Conservation (phyloP, 2,888 invertebrate genomes). For the Furcula furcula region DNA sequence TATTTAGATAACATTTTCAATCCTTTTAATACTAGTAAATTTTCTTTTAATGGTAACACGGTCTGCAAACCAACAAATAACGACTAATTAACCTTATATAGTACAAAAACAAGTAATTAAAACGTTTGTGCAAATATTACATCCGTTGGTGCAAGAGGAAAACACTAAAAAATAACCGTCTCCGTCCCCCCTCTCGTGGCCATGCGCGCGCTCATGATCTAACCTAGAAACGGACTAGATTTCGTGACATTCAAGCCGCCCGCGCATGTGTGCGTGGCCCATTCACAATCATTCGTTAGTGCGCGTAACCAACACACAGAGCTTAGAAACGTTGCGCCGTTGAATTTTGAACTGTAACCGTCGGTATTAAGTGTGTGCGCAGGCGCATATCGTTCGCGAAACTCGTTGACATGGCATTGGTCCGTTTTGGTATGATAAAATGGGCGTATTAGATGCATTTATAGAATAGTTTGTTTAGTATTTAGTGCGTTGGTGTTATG, state of each 20-base stretch:
- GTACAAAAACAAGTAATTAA: neutral
- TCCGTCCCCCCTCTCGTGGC: conserved; percentile 33
- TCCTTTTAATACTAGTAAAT: too few species aligned
- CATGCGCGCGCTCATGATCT: conserved; percentile 67
- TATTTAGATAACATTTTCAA: too few species aligned
- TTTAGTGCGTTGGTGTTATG: conserved; percentile 16
- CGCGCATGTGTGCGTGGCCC: conserved; percentile 49
- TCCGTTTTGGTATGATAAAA: conserved; percentile 71
- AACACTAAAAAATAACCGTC: conserved; percentile 19
- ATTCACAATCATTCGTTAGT: conserved; percentile 44
- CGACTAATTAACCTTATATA: neutral
- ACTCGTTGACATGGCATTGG: conserved; percentile 70
- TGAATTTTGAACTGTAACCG: conserved; percentile 26
- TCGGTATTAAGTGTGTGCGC: conserved; percentile 18
- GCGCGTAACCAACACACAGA: conserved; percentile 40
- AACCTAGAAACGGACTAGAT: conserved; percentile 78
- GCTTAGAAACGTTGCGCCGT: conserved; percentile 12
- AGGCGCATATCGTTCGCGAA: conserved; percentile 41
- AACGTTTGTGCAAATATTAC: neutral
- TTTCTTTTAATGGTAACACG: too few species aligned
- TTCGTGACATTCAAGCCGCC: conserved; percentile 70
- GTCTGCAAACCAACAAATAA: too few species aligned
- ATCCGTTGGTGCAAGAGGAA: conserved; percentile 12
- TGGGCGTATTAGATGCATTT: conserved; percentile 68
- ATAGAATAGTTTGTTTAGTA: conserved; percentile 42